These are phyloP conservation scores for Eupithecia vulgata DNA, from an alignment of 2,888 invertebrate species.

Conservation along the genomic window DNA sequence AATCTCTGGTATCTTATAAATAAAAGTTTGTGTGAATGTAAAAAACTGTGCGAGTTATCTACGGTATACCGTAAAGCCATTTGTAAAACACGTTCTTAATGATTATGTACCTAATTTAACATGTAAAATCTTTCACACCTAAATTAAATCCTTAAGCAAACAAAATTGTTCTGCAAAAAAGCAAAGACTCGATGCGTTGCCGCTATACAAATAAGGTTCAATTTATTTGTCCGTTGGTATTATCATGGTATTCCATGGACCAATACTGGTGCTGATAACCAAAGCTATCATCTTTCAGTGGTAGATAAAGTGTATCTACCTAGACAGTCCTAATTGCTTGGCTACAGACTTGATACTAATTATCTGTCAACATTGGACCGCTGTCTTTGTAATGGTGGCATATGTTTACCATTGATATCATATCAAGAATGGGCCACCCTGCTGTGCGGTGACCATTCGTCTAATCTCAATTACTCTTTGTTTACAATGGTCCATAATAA, in stretches of 20 bases:
- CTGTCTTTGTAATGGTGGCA: conserved; percentile 25
- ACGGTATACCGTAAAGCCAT: too few species aligned
- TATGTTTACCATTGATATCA: conserved; percentile 34
- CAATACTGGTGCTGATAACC: background rate
- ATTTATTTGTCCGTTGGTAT: background rate
- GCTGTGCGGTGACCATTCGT: conserved; percentile 48
- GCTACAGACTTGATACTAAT: conserved; percentile 23
- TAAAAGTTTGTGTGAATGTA: too few species aligned
- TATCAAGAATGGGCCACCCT: conserved; percentile 54
- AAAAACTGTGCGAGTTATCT: too few species aligned
- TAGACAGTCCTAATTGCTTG: conserved; percentile 13
- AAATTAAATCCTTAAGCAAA: background rate
- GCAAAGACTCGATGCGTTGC: background rate
- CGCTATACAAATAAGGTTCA: background rate
- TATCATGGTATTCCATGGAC: background rate
- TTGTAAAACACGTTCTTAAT: background rate
- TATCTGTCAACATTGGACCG: conserved; percentile 8
- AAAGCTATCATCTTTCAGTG: conserved; percentile 3
- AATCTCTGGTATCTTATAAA: too few species aligned
- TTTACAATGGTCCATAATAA: background rate
- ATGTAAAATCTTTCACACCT: background rate
- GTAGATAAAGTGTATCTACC: background rate
- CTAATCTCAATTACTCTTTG: conserved; percentile 17
- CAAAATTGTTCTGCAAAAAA: background rate
- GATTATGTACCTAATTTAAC: background rate